Base-by-base conservation (phyloP, 2,113 vertebrate genomes). In the Plestiodon gilberti region DNA sequence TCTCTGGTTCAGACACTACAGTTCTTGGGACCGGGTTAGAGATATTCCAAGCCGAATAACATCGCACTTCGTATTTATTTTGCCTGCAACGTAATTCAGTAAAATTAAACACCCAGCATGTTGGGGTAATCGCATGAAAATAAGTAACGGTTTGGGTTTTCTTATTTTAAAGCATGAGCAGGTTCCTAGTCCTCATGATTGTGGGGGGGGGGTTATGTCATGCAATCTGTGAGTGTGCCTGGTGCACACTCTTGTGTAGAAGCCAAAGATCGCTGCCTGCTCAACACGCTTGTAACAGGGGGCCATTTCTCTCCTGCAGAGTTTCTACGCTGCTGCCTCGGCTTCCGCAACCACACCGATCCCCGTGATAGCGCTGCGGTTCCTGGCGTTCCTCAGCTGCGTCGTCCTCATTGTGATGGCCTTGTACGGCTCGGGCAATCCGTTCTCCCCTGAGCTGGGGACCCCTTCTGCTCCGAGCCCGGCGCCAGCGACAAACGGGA, bases 381-480 rank as follows among this genome's bases (percentile, higher is more conserved):
- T 96, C 89, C 94, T 99, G 59, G 96, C 98, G 85, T 99, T 99
- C 95, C 94, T 99, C 74, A 95, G 97, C 83, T 98, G 98, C 10
- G 95, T 95, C 0, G 96, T 98, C 87, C 96, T 99, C 62, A 92
- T 98, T 61, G 93, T 96, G 1, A 82, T 97, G 28, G 91, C 94
- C 3, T 73, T 97, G 48, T 97, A 90, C 0, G 96, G 97, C 1
- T 87, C 96, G 3, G 87, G 92, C 0, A 65, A 95, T 71, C 94
- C 93, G 17, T 91, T 95, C 28, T 84, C 89, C 1, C 93, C 91
- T 0, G 65, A 84, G 1, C 22, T 89, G 0, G 69, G 91, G 0
- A 74, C 78, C 75, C 88, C 96, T 0, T 65, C 95, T 5, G 6
- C 81, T 25, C 86, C 89, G 0, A 89, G 89, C 4, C 70, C 89